Conservation (phyloP, 2,888 invertebrate genomes). For the Blastobasis adustella region DNA sequence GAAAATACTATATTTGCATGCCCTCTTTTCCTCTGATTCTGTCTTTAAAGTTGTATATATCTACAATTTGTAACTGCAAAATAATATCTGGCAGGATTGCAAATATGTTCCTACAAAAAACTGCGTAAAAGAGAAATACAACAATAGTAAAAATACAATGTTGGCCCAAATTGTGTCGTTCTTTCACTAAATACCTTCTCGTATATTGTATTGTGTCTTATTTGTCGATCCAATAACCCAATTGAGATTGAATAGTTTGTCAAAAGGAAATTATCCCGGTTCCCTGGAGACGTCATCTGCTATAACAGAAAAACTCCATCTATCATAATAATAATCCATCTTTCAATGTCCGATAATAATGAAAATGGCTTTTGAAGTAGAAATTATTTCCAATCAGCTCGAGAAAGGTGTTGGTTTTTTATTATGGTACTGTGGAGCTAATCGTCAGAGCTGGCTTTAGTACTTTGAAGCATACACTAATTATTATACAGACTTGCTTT, state of each 20-base stretch:
- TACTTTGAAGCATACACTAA: background rate
- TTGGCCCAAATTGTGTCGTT: too few species aligned
- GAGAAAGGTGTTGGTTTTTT: slow-evolving; percentile 42
- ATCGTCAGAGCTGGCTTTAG: too few species aligned
- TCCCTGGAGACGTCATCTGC: slow-evolving; percentile 21
- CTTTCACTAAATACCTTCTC: background rate
- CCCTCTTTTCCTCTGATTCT: too few species aligned
- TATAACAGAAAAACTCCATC: slow-evolving; percentile 29
- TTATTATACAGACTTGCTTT: background rate
- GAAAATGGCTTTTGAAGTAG: slow-evolving; percentile 21
- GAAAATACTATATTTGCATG: too few species aligned
- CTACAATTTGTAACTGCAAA: too few species aligned
- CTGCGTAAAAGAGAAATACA: too few species aligned
- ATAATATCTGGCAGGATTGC: too few species aligned
- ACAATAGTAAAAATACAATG: too few species aligned
- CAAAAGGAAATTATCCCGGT: slow-evolving; percentile 28
- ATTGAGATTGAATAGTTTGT: slow-evolving; percentile 19
- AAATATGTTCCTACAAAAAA: too few species aligned
- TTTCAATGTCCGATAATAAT: slow-evolving; percentile 31
- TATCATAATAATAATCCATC: slow-evolving; percentile 43
- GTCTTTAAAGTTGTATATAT: too few species aligned
- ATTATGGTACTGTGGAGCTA: slow-evolving; percentile 21
- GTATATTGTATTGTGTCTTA: background rate
- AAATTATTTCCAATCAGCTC: slow-evolving; percentile 18
- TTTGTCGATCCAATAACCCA: slow-evolving; percentile 5